Conservation (phyloP, 1,140 invertebrate species). For the roundworm (Caenorhabditis elegans) region DNA sequence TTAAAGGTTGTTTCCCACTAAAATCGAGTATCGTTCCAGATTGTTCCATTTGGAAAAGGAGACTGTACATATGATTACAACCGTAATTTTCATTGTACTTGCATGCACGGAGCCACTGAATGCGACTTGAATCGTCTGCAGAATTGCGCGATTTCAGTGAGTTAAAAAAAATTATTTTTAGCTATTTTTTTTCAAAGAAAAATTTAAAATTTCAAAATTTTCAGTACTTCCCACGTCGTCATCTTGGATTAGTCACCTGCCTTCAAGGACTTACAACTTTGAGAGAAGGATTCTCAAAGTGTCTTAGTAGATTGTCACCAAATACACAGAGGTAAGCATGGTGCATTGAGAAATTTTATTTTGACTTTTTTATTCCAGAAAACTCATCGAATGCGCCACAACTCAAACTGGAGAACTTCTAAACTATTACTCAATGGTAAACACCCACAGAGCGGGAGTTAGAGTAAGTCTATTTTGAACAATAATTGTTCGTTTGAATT, state of each 20-base stretch:
- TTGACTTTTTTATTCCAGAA: conserved; percentile 12
- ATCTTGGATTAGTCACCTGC: conserved; percentile 49
- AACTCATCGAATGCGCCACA: conserved; percentile 46
- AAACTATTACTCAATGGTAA: conserved; percentile 51
- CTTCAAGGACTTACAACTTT: conserved; percentile 42
- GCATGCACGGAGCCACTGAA: conserved; percentile 49
- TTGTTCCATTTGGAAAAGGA: conserved; percentile 50
- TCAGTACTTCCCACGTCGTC: conserved; percentile 50
- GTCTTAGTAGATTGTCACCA: conserved; percentile 44
- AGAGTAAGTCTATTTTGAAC: background rate
- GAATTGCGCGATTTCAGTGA: conserved; percentile 49
- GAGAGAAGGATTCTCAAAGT: conserved; percentile 46
- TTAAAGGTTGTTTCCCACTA: background rate
- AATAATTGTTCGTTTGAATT: too few species aligned
- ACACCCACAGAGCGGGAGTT: conserved; percentile 48
- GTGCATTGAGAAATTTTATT: too few species aligned
- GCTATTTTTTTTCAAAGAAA: background rate
- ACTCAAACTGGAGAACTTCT: conserved; percentile 50
- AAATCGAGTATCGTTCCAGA: conserved; percentile 33
- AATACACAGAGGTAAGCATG: conserved; percentile 37
- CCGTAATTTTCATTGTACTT: conserved; percentile 49
- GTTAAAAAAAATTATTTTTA: too few species aligned
- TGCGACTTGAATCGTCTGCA: conserved; percentile 48
- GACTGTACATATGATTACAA: conserved; percentile 49
- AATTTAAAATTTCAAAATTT: background rate